A percentile compares a stretch with the other conserved stretches of the same genome.
phyloP scores from a whole-genome alignment of 2,113 vertebrate genomes.

The Forbesichthys papilliferus region DNA sequence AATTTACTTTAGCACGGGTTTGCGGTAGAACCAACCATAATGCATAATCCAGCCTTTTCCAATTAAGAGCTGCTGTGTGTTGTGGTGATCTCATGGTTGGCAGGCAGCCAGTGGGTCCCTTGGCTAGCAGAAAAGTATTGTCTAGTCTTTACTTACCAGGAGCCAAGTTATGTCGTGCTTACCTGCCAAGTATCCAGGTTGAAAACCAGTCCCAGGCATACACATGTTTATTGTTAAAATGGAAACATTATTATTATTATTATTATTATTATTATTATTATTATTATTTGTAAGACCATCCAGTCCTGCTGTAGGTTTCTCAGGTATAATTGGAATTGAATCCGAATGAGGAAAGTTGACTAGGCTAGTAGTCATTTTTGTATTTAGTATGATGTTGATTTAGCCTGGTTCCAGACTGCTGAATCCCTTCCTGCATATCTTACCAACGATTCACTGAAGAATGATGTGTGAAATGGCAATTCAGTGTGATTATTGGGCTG shows the following conservation, averaged over 20 bases:
- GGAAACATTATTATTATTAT: constrained; percentile 15
- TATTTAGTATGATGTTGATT: no score
- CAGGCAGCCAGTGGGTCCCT: constrained; percentile 78
- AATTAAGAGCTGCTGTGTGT: constrained; percentile 78
- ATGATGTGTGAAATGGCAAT: no score
- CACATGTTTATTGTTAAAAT: constrained; percentile 82
- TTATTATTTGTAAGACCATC: constrained; percentile 17
- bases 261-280: no score
- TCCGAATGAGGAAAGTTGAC: no score
- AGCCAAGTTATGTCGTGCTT: constrained; percentile 79
- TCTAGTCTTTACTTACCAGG: constrained; percentile 57
- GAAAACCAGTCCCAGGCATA: constrained; percentile 71
- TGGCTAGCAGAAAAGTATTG: constrained; percentile 64
- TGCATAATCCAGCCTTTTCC: constrained; percentile 79
- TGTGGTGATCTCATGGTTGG: constrained; percentile 87
- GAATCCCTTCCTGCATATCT: no score
- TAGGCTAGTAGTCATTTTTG: no score
- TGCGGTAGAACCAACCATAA: constrained; percentile 33
- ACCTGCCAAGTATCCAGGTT: constrained; percentile 77
- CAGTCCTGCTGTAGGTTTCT: constrained; percentile 13
- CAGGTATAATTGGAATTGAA: no score
- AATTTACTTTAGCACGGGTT: constrained; percentile 21
- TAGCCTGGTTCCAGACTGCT: no score
- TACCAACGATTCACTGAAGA: no score
- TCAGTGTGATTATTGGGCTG: not conserved